Evolutionary conservation across 2,113 vertebrate species (phyloP).

Genomic region (Leptosomus discolor): DNA sequence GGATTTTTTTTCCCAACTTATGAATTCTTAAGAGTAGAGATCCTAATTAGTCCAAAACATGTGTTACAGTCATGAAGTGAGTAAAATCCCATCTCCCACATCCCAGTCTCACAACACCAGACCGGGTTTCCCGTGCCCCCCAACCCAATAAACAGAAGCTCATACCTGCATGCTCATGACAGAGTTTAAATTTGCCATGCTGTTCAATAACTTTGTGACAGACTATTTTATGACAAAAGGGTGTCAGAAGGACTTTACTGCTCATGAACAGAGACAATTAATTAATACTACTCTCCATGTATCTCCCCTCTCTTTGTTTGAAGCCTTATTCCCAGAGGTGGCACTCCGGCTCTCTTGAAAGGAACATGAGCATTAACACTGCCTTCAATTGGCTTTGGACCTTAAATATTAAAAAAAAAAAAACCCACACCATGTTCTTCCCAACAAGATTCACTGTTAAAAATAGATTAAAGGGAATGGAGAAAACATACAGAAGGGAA

Average conservation of each 20-base stretch:
- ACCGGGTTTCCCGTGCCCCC: neutral
- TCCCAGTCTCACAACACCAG: neutral
- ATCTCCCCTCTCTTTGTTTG: neutral
- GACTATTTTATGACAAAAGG: neutral
- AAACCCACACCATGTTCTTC: neutral
- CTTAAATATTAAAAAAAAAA: conserved; percentile 32
- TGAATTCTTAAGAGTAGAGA: neutral
- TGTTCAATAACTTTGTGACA: neutral
- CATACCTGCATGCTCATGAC: neutral
- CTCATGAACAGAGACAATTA: neutral
- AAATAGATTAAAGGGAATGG: conserved; percentile 50
- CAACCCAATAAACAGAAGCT: neutral
- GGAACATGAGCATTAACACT: neutral
- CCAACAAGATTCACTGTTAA: conserved; percentile 16
- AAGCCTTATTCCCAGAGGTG: conserved; percentile 8
- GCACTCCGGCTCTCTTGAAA: neutral
- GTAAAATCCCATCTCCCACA: neutral
- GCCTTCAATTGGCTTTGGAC: neutral
- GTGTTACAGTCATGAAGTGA: neutral
- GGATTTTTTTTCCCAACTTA: neutral
- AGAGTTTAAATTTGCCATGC: neutral
- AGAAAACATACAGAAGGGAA: neutral
- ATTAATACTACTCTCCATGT: neutral
- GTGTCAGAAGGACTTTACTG: neutral
- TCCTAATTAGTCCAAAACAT: neutral